phyloP scores from a whole-genome alignment of 2,797 vertebrate genomes.

The Iguana delicatissima region DNA sequence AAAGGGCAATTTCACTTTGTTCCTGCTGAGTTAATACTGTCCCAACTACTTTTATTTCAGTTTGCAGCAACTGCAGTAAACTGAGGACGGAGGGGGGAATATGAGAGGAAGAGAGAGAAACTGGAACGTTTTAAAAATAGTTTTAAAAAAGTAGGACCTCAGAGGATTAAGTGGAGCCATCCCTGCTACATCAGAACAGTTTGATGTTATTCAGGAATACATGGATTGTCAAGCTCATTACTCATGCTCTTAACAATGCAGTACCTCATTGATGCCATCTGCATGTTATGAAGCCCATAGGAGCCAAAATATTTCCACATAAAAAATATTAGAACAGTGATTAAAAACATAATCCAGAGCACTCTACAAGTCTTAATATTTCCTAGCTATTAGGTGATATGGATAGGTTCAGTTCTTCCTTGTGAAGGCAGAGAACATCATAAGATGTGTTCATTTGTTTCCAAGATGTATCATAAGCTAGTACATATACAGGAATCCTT shows the following conservation, averaged over 20 bases:
- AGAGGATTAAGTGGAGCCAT: too few species aligned
- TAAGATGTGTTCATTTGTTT: not conserved
- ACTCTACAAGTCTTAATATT: not conserved
- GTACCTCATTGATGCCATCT: not conserved
- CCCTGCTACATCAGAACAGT: too few species aligned
- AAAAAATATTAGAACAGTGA: not conserved
- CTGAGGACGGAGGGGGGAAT: too few species aligned
- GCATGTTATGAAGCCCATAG: not conserved
- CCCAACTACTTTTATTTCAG: too few species aligned
- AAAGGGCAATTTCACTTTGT: too few species aligned
- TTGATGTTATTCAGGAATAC: not conserved
- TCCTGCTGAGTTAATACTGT: too few species aligned
- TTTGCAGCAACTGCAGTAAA: too few species aligned
- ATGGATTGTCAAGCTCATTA: not conserved
- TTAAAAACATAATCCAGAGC: not conserved
- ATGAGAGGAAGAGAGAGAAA: too few species aligned
- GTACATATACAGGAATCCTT: not conserved
- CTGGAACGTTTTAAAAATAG: too few species aligned
- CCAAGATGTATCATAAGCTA: not conserved
- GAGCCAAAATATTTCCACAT: not conserved
- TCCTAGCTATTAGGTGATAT: not conserved
- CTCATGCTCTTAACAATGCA: not conserved
- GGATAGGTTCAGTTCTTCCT: not conserved
- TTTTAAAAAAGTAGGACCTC: too few species aligned
- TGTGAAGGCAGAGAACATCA: not conserved